Evolutionary conservation across 2,888 invertebrate genomes (phyloP), one percentile per base, ranked within the genome.

Genomic region (Achlya flavicornis): DNA sequence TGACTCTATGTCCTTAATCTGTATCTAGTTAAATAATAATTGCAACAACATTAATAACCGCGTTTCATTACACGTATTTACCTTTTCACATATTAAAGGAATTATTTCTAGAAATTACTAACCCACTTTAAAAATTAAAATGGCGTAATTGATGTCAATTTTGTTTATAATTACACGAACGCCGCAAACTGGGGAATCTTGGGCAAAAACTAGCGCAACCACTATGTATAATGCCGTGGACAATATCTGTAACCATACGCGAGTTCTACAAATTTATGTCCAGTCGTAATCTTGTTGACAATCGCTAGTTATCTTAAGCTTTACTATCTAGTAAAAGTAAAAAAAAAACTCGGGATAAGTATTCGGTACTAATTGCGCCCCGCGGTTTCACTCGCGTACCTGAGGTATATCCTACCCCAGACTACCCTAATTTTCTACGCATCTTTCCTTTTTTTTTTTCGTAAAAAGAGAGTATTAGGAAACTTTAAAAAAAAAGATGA

Each of bases 31-130:
- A 84, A 85, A 87, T 84, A 78, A 86, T 89, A 89, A 89, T 88
- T 88, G 81, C 86, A 76, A 79, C 76, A 78, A 78, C 80, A 77
- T 84, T 83, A 85, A 84, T 83, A 84, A 82, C 82, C 68, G 72
- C 80, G 82, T 80, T 85, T 85, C 87, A 85, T 88, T 85, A 83
- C 84, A 79, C 81, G 74, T 78, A 74, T 77, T 80, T 79, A 80
- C 81, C 82, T 80, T 79, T 75, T 81, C 81, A 80, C 80, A 71
- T 78, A 77, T 83, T 80, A 79, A 81, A 80, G 77, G 83, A 84
- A 83, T 83, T 83, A 86, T 87, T 88, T 89, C 91, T 91, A 91
- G 91, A 89, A 90, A 88, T 88, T 85, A 76, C 86, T 90, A 91
- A 88, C 88, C 87, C 83, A 90, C 88, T 87, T 89, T 81, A 86